These are phyloP conservation scores for Rallus crepitans DNA, from an alignment of 2,797 vertebrate species.

Conservation along the genomic window DNA sequence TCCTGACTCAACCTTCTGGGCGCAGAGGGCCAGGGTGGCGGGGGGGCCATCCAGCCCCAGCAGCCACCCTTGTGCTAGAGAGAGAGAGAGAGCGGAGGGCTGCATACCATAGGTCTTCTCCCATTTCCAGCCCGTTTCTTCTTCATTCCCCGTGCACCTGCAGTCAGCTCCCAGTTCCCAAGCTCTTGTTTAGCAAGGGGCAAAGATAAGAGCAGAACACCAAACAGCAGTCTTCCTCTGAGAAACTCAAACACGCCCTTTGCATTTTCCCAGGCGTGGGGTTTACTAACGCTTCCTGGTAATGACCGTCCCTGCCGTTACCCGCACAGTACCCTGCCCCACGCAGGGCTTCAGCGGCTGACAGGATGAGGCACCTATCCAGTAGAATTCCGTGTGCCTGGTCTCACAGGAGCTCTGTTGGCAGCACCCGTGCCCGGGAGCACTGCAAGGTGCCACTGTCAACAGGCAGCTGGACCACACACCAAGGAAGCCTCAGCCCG, in stretches of 20 bases:
- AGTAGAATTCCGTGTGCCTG: not conserved
- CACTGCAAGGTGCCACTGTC: not conserved
- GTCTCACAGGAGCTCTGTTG: not conserved
- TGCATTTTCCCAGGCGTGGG: not conserved
- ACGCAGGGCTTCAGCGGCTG: rapidly evolving
- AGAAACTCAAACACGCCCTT: slow-evolving; percentile 27
- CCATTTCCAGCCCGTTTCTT: rapidly evolving
- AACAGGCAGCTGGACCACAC: rapidly evolving
- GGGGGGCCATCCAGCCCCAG: not conserved
- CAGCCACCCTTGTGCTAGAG: rapidly evolving
- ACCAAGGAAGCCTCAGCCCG: not conserved
- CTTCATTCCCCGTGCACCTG: not conserved
- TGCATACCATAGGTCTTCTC: rapidly evolving
- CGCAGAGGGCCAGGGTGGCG: too few species aligned
- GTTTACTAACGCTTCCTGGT: slow-evolving; percentile 23
- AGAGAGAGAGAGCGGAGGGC: not conserved
- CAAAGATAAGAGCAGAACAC: slow-evolving; percentile 20
- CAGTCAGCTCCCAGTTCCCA: not conserved
- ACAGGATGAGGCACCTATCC: not conserved
- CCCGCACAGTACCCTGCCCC: not conserved
- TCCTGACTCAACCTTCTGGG: not conserved
- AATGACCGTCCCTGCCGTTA: not conserved
- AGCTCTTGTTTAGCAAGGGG: not conserved
- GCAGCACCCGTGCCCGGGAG: rapidly evolving
- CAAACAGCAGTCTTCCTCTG: slow-evolving; percentile 7